Conservation (phyloP, 1,140 invertebrate genomes). For the Delia radicum region DNA sequence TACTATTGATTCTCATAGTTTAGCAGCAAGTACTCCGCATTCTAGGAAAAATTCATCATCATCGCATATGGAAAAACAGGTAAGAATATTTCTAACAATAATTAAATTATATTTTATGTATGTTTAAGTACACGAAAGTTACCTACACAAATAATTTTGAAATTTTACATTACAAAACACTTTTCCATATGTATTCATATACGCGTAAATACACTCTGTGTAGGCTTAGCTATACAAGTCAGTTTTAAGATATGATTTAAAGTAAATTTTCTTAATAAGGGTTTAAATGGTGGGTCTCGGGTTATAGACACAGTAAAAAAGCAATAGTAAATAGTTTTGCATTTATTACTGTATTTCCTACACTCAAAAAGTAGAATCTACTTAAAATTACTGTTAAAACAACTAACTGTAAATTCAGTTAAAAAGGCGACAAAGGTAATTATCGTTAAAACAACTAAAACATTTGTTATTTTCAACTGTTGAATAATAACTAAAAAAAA, state of each 20-base stretch:
- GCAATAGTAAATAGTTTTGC: too few species aligned
- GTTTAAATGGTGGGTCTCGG: too few species aligned
- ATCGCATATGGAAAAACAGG: constrained; percentile 55
- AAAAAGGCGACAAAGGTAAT: too few species aligned
- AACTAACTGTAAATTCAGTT: too few species aligned
- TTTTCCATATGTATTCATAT: not conserved
- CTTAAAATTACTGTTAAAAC: not conserved
- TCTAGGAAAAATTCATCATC: constrained; percentile 48
- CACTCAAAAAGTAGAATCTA: not conserved
- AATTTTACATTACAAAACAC: not conserved
- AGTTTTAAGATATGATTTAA: too few species aligned
- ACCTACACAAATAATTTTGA: not conserved
- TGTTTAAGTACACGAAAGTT: too few species aligned
- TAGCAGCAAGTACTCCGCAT: constrained; percentile 34
- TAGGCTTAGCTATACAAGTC: not conserved
- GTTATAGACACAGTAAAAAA: too few species aligned
- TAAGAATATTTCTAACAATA: constrained; percentile 26
- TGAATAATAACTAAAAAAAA: too few species aligned
- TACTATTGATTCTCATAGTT: constrained; percentile 37
- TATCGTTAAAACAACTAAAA: too few species aligned
- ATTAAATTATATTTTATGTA: too few species aligned
- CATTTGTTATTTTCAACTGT: too few species aligned
- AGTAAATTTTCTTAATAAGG: not conserved
- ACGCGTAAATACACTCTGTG: not conserved
- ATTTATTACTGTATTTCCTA: too few species aligned